Evolutionary conservation across 2,888 invertebrate genomes (phyloP), one percentile per base, ranked within the genome.

Genomic region (Pammene aurita): DNA sequence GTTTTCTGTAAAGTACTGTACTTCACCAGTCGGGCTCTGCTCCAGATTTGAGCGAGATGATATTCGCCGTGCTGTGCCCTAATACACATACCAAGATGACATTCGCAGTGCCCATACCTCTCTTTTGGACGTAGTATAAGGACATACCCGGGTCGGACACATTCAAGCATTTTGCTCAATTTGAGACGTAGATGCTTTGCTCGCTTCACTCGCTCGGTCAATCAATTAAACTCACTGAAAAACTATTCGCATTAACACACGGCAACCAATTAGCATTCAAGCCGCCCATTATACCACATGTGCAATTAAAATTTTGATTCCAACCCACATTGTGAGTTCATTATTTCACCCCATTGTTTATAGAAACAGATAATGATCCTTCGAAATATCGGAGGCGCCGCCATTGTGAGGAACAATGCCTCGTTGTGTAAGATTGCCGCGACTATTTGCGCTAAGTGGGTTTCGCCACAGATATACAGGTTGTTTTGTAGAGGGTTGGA

Each of bases 351-450:
- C 50, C 67, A 63, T 68, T 68, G 68, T 68, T 68, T 58, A 58
- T 68, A 42, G 48, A 26, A 42, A 67, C 67, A 64, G 68, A 68
- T 68, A 68, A 68, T 68, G 63, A 68, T 68, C 68, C 63, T 68
- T 68, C 63, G 63, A 50, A 68, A 64, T 68, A 68, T 68, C 52
- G 68, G 63, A 62, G 67, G 57, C 52, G 38, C 67, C 44, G 44
- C 67, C 62, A 66, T 66, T 66, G 66, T 66, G 60, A 5, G 9
- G 13, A 60, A 58, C 58, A 66, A 66, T 60, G 66, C 52, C 34
- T 38, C 48, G 61, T 67, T 67, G 61, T 67, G 34, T 67, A 67
- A 67, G 67, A 67, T 67, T 67, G 67, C 46, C 48, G 62, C 18
- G 56, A 50, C 68, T 57, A 57, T 68, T 68, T 14, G 63, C 48